phyloP scores from a whole-genome alignment of 2,113 vertebrate species.

The Podarcis raffonei region DNA sequence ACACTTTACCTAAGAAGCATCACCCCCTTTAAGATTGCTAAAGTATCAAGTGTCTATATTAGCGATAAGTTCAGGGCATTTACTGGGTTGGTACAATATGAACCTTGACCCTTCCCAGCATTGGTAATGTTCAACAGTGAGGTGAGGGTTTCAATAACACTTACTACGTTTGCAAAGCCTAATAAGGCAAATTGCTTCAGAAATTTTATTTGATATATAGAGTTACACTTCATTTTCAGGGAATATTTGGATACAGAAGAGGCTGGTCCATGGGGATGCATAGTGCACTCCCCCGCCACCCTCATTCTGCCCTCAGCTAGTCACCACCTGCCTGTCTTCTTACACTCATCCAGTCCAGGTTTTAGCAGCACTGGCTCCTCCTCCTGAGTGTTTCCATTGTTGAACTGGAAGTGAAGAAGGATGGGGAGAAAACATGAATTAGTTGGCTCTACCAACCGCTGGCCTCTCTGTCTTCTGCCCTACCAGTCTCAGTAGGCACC shows the following conservation, averaged over 20 bases:
- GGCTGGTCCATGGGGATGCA: neutral
- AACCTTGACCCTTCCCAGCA: neutral
- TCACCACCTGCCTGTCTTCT: too few species aligned
- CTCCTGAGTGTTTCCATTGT: too few species aligned
- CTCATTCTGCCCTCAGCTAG: too few species aligned
- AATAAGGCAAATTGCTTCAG: slow-evolving; percentile 16
- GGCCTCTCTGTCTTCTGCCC: neutral
- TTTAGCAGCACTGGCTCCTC: too few species aligned
- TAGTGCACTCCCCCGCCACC: too few species aligned
- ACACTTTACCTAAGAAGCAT: neutral
- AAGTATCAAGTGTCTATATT: neutral
- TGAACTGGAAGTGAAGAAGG: too few species aligned
- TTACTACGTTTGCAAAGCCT: slow-evolving; percentile 2
- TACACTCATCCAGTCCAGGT: too few species aligned
- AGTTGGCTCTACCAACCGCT: too few species aligned
- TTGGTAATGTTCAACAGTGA: neutral
- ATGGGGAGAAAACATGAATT: too few species aligned
- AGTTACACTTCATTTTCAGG: too few species aligned
- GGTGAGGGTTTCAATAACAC: neutral
- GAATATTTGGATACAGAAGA: neutral
- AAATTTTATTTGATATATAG: neutral
- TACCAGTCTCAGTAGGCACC: too few species aligned
- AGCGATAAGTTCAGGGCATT: neutral
- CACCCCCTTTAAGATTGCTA: slow-evolving; percentile 38
- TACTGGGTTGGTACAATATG: neutral